Base-by-base conservation (phyloP, 2,113 vertebrate genomes). In the Sapajus apella region DNA sequence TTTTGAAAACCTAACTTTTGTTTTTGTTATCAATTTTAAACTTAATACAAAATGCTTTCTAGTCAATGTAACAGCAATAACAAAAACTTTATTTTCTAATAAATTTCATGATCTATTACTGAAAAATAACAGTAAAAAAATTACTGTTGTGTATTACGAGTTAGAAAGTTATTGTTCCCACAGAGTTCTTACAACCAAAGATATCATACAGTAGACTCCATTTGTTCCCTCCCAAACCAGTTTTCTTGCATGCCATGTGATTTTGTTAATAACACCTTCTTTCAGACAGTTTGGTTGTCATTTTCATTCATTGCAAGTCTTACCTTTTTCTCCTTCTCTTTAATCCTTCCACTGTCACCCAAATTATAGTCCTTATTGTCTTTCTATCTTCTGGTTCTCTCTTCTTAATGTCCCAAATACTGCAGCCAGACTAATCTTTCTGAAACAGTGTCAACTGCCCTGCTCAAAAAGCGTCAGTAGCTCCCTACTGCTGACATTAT, bases 31-130 rank as follows among this genome's bases (percentile, higher is more conserved):
- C 37, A 90, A 43, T 14, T 84, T 66, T 87, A 43, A 52, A 25
- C 37, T 93, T 81, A 93, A 76, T 52, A 91, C 21, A 91, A 27
- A 80, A 87, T 89, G 11, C 17, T 66, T 56, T 58, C 77, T 30
- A 70, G 23, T 23, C 35, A 92, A 52, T 80, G 11, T 1, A 75
- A 81, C 1, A 73, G 80, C 14, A 77, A n/a, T 23, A 79, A 72
- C 21, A 86, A 72, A 92, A 61, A 40, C 66, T 37, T 47, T 93
- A 87, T 83, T 93, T 97, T 87, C 61, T 47, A 66, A 43, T 43
- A 76, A 73, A 81, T 76, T 40, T 61, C 21, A 70, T 76, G 23
- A 61, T 8, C 32, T 84, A 91, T 87, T 68, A 91, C 87, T 35
- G 23, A 92, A 92, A 72, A 94, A 40, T 6, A 25, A 45, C 89